Base-by-base conservation (phyloP, 2,113 vertebrate species). In the Myrmophylax atrothorax region DNA sequence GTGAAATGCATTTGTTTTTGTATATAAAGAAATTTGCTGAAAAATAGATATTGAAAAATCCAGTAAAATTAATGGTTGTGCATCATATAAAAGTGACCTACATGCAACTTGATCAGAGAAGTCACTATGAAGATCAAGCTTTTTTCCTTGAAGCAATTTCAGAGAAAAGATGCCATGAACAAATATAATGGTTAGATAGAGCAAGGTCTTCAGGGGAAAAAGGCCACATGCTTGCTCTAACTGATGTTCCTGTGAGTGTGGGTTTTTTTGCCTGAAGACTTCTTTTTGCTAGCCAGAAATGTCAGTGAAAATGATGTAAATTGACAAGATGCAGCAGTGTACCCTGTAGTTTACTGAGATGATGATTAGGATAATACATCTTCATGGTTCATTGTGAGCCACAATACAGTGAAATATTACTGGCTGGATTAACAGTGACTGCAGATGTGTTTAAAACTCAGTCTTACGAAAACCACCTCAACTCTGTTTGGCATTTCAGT, bases 241-340 rank as follows among this genome's bases (percentile, higher is more conserved):
- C 55, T 75, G 83, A 5, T 91, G 72, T 74, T 94, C 84, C 69
- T 68, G 42, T 59, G 70, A 93, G 74, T 75, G 80, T 94, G 82
- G 53, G 59, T 69, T 85, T 33, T 63, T 80, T 96, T 89, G 96
- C 96, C 97, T 67, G 59, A 82, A 95, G 95, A 33, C 69, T 80
- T 49, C 40, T 94, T 89, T 89, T 68, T 93, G 75, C 62, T 93
- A 80, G 76, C 50, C 59, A 78, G 74, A 85, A 84, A 87, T 93
- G 94, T 88, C 96, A 86, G 87, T 97, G 93, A 96, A 87, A 83
- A 76, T 92, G 13, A 97, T 97, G 59, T 29, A 77, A 96, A 97
- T 92, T 97, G 96, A 94, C 94, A 92, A 76, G 74, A 90, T 91
- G 60, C 60, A 84, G 90, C 68, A 92, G 49, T 59, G 52, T 66